These are phyloP conservation scores for Hirtodrosophila cameraria DNA, from an alignment of 2,888 invertebrate genomes.

Conservation along the genomic window DNA sequence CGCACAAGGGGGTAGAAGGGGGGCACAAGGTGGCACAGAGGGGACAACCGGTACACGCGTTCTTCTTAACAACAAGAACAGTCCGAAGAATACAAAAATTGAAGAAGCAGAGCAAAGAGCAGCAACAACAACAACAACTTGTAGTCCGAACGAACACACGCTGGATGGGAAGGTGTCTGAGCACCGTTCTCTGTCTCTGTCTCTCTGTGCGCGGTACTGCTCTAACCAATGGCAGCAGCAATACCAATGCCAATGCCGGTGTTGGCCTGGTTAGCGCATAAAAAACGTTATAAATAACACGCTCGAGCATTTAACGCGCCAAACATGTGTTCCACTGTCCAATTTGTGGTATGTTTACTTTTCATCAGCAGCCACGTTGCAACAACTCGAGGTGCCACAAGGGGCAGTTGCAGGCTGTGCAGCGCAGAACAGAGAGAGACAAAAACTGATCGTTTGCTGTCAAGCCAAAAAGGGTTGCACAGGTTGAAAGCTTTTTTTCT, in stretches of 20 bases:
- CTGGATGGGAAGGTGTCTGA: conserved; percentile 48
- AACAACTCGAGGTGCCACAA: neutral
- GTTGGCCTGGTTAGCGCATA: conserved; percentile 61
- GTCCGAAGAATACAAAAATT: conserved; percentile 13
- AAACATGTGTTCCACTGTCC: conserved; percentile 80
- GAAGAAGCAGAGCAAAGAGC: conserved; percentile 8
- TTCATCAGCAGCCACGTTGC: conserved; percentile 66
- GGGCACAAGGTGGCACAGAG: too few relatives aligned
- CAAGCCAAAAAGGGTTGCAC: too few relatives aligned
- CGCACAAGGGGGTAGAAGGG: conserved; percentile 42
- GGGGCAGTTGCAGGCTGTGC: neutral
- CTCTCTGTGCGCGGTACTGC: too few relatives aligned
- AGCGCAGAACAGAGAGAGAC: neutral
- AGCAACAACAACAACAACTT: conserved; percentile 37
- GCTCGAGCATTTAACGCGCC: conserved; percentile 80
- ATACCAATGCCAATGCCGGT: conserved; percentile 26
- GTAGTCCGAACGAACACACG: conserved; percentile 43
- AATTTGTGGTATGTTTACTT: conserved; percentile 80
- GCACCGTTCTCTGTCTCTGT: conserved; percentile 29
- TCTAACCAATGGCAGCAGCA: too few relatives aligned
- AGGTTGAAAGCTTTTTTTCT: conserved; percentile 1
- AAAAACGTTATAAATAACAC: conserved; percentile 79
- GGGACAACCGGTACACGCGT: conserved; percentile 45
- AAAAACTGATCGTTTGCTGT: neutral
- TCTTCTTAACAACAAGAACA: conserved; percentile 38